phyloP scores from a whole-genome alignment of 2,888 invertebrate species.

The Diplolepis rosae region DNA sequence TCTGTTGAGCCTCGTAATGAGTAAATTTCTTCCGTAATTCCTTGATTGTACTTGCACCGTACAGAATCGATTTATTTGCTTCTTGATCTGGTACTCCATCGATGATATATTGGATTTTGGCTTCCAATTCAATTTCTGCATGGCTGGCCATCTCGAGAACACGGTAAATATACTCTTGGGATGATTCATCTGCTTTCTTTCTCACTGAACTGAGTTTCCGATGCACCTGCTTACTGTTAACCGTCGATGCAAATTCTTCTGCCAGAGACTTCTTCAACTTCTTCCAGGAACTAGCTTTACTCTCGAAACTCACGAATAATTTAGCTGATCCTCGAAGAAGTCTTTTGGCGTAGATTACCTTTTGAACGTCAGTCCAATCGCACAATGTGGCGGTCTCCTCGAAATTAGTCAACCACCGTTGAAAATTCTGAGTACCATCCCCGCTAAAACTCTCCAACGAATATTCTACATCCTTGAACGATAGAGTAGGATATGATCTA shows the following conservation, averaged over 20 bases:
- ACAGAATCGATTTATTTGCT: conserved; percentile 31
- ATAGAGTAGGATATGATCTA: not conserved
- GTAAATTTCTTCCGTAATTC: conserved; percentile 29
- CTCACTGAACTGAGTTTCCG: conserved; percentile 32
- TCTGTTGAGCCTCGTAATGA: not conserved
- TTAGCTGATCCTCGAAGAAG: conserved; percentile 47
- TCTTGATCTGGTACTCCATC: conserved; percentile 34
- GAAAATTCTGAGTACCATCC: conserved; percentile 41
- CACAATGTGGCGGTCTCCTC: conserved; percentile 48
- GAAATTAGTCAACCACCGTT: conserved; percentile 47
- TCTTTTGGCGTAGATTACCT: conserved; percentile 46
- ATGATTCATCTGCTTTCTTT: conserved; percentile 35
- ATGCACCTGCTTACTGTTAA: conserved; percentile 41
- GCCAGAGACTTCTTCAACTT: conserved; percentile 38
- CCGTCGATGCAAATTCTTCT: conserved; percentile 37
- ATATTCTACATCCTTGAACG: conserved; percentile 15
- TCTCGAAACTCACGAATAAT: conserved; percentile 41
- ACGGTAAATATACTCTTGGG: conserved; percentile 46
- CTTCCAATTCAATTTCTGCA: conserved; percentile 26
- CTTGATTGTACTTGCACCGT: conserved; percentile 27
- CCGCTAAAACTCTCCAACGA: conserved; percentile 28
- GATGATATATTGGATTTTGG: conserved; percentile 21
- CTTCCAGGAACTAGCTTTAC: conserved; percentile 36
- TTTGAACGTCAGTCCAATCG: conserved; percentile 43
- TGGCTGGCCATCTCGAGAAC: conserved; percentile 47